Base-by-base conservation (phyloP, 2,113 vertebrate species). In the Cheirogaleus medius region DNA sequence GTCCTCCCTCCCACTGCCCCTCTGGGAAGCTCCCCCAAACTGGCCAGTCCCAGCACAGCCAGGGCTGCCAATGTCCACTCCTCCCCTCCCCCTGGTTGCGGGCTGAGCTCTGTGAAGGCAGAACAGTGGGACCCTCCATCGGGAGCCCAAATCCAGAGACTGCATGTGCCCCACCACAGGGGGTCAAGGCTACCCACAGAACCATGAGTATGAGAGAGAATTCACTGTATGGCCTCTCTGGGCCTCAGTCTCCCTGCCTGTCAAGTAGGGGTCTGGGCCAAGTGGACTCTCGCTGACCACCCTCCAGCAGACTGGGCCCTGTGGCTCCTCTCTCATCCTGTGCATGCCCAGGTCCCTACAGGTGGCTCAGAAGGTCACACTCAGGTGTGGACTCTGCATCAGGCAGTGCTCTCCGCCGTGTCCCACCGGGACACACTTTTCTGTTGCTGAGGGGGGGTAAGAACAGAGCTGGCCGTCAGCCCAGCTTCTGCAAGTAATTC, bases 151-250 rank as follows among this genome's bases (percentile, higher is more conserved):
- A 21, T 73, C 9, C 17, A 39, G 42, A 56, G 60, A 32, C 27
- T 76, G 7, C 60, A 3, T 0, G 0, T 69, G 25, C 5, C 34
- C 25, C 6, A 6, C 34, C 20, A 0, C 3, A 1, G 10, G 37
- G 42, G 47, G 4, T 42, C 84, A 34, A 73, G 64, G 39, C 42
- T 32, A 1, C 44, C 73, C 39, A 34, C 23, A 92, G 58, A 78
- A 34, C 47, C 29, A 12, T 11, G 60, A 63, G 29, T 63, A 13
- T 63, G 27, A 25, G 58, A 60, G 56, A 58, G 49, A 14, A 20
- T 14, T 64, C 27, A 17, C 13, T 54, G 32, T 8, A 20, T 23
- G 44, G 27, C 13, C 13, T 42, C 82, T 27, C 64, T n/a, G 80
- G 20, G 42, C 74, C 80, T 92, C 15, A 0, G 39, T 58, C 74